A percentile compares a stretch with the other conserved stretches of the same genome.
These are phyloP conservation scores for Oligia strigilis DNA, from an alignment of 2,888 invertebrate genomes.

Conservation along the genomic window DNA sequence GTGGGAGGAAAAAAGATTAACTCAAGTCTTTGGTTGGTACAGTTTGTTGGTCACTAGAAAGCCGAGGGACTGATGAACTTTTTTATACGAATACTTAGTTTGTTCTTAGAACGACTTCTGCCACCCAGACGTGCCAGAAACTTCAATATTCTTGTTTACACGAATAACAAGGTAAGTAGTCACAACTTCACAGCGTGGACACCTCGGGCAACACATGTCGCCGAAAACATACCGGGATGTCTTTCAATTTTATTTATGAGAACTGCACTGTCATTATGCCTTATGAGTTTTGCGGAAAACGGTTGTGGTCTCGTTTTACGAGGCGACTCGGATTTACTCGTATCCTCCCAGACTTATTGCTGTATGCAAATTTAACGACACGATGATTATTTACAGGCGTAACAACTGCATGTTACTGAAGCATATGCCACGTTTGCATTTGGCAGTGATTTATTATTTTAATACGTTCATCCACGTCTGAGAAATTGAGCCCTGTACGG, in stretches of 20 bases:
- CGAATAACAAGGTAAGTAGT: conserved; percentile 37
- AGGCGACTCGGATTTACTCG: conserved; percentile 72
- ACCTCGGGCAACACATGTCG: conserved; percentile 31
- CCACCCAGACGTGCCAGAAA: conserved; percentile 36
- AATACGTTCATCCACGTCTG: conserved; percentile 48
- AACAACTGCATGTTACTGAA: conserved; percentile 72
- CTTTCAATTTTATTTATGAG: conserved; percentile 70
- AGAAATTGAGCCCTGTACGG: conserved; percentile 23
- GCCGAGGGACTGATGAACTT: conserved; percentile 31
- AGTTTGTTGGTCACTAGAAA: conserved; percentile 42
- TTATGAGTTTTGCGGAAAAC: conserved; percentile 77
- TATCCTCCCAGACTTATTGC: conserved; percentile 81
- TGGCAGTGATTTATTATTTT: conserved; percentile 60
- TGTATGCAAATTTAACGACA: conserved; percentile 84
- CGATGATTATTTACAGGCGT: conserved; percentile 79
- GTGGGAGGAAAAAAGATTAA: conserved; percentile 20
- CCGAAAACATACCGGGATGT: conserved; percentile 67
- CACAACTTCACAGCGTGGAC: conserved; percentile 33
- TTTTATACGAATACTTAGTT: conserved; percentile 50
- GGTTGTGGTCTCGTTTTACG: conserved; percentile 76
- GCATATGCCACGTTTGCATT: conserved; percentile 65
- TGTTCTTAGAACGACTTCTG: conserved; percentile 45
- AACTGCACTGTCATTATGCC: conserved; percentile 70
- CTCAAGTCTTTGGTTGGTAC: conserved; percentile 27
- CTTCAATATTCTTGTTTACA: conserved; percentile 51